phyloP scores from a whole-genome alignment of 2,888 invertebrate genomes.

The Aleiodes testaceus region DNA sequence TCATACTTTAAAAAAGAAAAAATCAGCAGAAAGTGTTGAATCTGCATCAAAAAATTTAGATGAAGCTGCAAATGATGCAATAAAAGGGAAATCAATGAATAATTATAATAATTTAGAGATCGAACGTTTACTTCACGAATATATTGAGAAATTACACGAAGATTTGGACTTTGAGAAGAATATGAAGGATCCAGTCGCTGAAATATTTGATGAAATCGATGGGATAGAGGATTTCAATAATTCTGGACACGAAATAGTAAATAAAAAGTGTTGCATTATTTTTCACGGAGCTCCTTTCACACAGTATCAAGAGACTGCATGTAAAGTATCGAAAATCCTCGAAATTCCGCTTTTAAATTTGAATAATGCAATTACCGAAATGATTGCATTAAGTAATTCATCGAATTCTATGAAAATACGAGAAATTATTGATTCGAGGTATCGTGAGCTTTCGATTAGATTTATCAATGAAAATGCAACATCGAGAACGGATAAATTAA shows the following conservation, averaged over 20 bases:
- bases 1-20: too few relatives aligned
- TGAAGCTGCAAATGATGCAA: slow-evolving; percentile 2
- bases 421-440: slow-evolving; percentile 57
- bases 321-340: slow-evolving; percentile 69
- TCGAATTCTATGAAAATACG: slow-evolving; percentile 53
- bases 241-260: neutral
- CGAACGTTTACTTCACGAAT: slow-evolving; percentile 56
- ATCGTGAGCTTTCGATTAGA: slow-evolving; percentile 51
- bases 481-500: neutral
- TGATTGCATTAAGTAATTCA: slow-evolving; percentile 53
- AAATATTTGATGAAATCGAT: slow-evolving; percentile 54
- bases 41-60: neutral
- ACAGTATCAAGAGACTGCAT: slow-evolving; percentile 74
- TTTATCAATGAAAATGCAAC: slow-evolving; percentile 22
- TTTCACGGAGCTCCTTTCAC: slow-evolving; percentile 74
- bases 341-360: slow-evolving; percentile 58
- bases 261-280: slow-evolving; percentile 69
- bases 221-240: slow-evolving; percentile 33
- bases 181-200: slow-evolving; percentile 64
- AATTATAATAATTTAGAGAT: slow-evolving; percentile 50
- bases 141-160: slow-evolving; percentile 57
- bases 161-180: slow-evolving; percentile 50
- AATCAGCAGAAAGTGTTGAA: neutral
- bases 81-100: slow-evolving; percentile 17
- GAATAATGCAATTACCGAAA: slow-evolving; percentile 57